Evolutionary conservation across 1,140 invertebrate species (phyloP).

Genomic region (Carposina sasakii): DNA sequence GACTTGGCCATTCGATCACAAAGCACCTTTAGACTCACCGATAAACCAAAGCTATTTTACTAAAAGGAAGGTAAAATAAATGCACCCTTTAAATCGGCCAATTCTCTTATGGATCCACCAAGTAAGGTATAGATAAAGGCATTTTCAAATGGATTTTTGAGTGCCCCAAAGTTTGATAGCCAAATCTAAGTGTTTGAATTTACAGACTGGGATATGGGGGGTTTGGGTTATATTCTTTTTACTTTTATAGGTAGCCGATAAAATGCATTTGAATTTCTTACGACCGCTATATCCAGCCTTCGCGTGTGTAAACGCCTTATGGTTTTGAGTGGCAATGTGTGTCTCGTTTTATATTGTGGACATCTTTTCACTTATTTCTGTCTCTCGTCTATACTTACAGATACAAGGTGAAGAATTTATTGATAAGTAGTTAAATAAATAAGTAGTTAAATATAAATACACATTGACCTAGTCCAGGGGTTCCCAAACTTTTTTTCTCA

Average conservation of each 20-base stretch:
- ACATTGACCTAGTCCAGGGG: no score
- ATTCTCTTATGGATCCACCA: slow-evolving; percentile 34
- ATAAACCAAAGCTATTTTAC: no score
- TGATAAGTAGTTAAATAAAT: no score
- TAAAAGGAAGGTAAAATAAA: slow-evolving; percentile 52
- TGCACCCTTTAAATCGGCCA: slow-evolving; percentile 39
- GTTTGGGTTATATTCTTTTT: slow-evolving; percentile 59
- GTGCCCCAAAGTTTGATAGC: slow-evolving; percentile 67
- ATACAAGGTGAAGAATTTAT: no score
- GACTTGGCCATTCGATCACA: no score
- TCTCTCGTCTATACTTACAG: no score
- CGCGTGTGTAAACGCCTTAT: slow-evolving; percentile 23
- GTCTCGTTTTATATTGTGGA: no score
- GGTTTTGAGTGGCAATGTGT: no score
- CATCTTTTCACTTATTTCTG: no score
- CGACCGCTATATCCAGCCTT: slow-evolving; percentile 12
- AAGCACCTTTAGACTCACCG: no score
- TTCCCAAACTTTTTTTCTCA: no score
- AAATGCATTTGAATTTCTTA: slow-evolving; percentile 56
- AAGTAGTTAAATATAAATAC: no score
- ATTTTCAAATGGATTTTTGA: slow-evolving; percentile 73
- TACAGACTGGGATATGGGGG: slow-evolving; percentile 42
- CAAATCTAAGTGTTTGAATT: slow-evolving; percentile 66
- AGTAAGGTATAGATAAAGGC: slow-evolving; percentile 47
- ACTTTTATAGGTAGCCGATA: slow-evolving; percentile 62